Conservation (phyloP, 1,140 invertebrate genomes). For the Teleogryllus occipitalis region DNA sequence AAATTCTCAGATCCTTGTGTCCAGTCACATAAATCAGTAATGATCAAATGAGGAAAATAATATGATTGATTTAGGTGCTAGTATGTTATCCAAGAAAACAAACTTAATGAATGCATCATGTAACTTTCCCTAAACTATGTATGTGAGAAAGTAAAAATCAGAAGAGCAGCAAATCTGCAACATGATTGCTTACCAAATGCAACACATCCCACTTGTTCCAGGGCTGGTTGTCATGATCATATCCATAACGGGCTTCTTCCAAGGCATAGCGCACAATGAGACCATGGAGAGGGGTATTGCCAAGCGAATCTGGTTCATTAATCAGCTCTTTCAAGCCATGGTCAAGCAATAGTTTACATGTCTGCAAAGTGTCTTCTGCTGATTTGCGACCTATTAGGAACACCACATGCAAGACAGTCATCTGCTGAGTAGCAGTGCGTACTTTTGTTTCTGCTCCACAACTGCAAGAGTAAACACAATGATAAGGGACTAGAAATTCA, state of each 20-base stretch:
- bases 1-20: too few species aligned
- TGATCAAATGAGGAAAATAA: too few species aligned
- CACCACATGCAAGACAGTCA: conserved; percentile 60
- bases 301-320: conserved; percentile 61
- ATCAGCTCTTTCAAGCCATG: conserved; percentile 59
- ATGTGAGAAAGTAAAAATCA: too few species aligned
- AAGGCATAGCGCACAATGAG: conserved; percentile 61
- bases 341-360: conserved; percentile 54
- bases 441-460: conserved; percentile 58
- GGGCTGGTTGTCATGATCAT: conserved; percentile 41
- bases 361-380: conserved; percentile 58
- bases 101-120: too few species aligned
- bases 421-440: conserved; percentile 61
- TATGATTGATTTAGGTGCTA: too few species aligned
- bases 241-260: conserved; percentile 60
- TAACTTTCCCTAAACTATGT: too few species aligned
- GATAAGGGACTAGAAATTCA: neutral
- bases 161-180: too few species aligned
- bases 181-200: conserved; percentile 44
- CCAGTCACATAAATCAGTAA: too few species aligned
- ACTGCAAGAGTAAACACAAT: conserved; percentile 24
- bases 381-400: conserved; percentile 54
- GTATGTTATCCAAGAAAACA: too few species aligned
- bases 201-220: conserved; percentile 68
- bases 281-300: conserved; percentile 52